phyloP scores from a whole-genome alignment of 2,113 vertebrate genomes.

The Gyps fulvus region DNA sequence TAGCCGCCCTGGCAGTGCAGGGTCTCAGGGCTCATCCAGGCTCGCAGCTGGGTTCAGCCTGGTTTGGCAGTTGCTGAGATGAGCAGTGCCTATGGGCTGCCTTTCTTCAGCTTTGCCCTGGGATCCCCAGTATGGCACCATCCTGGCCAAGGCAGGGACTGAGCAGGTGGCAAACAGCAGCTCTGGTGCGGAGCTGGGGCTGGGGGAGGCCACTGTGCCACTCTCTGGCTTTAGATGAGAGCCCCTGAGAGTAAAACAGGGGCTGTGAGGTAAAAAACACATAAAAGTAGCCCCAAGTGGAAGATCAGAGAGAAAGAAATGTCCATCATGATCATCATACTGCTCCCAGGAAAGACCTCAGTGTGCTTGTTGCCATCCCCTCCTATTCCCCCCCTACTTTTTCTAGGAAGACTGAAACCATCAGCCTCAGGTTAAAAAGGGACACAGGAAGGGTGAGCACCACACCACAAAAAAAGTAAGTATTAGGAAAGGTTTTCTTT shows the following conservation, averaged over 20 bases:
- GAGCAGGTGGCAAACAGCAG: background rate
- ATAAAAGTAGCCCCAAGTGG: background rate
- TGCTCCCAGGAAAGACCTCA: background rate
- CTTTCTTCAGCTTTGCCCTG: background rate
- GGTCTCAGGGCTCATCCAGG: background rate
- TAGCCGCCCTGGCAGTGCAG: background rate
- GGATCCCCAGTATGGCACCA: too few species aligned
- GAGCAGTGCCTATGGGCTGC: background rate
- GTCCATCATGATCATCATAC: background rate
- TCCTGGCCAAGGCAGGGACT: background rate
- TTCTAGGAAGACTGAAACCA: background rate
- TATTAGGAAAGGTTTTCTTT: background rate
- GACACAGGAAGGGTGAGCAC: background rate
- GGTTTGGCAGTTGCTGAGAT: background rate
- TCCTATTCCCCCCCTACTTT: background rate
- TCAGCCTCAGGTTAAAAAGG: background rate
- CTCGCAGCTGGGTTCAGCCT: background rate
- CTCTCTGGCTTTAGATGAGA: background rate
- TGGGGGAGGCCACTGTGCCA: background rate
- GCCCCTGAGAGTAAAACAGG: background rate
- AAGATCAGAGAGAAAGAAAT: background rate
- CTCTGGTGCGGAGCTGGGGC: background rate
- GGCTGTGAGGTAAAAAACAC: background rate
- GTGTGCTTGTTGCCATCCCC: background rate
- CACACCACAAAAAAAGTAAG: background rate